Evolutionary conservation across 2,113 vertebrate species (phyloP), one percentile per base, ranked within the genome.

Genomic region (Recurvirostra avosetta): DNA sequence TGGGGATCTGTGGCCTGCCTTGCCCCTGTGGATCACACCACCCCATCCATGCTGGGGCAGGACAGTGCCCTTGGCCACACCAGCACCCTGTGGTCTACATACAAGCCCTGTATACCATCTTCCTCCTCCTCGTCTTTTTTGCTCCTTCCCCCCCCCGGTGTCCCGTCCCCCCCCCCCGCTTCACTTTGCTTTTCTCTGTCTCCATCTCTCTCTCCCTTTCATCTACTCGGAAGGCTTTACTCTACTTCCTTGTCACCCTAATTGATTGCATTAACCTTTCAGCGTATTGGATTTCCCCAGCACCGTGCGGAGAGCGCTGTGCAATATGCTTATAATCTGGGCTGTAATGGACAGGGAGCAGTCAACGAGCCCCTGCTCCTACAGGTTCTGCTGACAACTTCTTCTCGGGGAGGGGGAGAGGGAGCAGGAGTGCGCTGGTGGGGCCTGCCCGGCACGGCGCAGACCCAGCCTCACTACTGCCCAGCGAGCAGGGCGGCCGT

Each of bases 261-360:
- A 99, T 99, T 99, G 99, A 99, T 99, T 99, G 99, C 99, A 99
- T 99, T 99, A 99, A 99, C 99, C 99, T 99, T 99, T 99, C 98
- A 99, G 99, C 99, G 99, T 99, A 99, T 99, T 99, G 99, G 99
- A 99, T 99, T 99, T 99, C 99, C 99, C 98, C 98, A 98, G 99
- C 99, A 99, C 99, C 98, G 98, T 99, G 98, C 98, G 98, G 99
- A 98, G 99, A 98, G 99, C 98, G 97, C 99, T 98, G 99, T 98
- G 98, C 99, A 99, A 99, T 99, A 99, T 99, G 99, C 99, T 99
- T 98, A 99, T 99, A 99, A 99, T 99, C 99, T 98, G 94, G 99
- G 99, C 99, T 99, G 98, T 99, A 99, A 99, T 99, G 99, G 99
- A 99, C 99, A 99, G 98, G 99, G 98, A 98, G 98, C 99, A 99